Conservation (phyloP, 2,797 vertebrate genomes). For the Chaetodon trifasciatus region DNA sequence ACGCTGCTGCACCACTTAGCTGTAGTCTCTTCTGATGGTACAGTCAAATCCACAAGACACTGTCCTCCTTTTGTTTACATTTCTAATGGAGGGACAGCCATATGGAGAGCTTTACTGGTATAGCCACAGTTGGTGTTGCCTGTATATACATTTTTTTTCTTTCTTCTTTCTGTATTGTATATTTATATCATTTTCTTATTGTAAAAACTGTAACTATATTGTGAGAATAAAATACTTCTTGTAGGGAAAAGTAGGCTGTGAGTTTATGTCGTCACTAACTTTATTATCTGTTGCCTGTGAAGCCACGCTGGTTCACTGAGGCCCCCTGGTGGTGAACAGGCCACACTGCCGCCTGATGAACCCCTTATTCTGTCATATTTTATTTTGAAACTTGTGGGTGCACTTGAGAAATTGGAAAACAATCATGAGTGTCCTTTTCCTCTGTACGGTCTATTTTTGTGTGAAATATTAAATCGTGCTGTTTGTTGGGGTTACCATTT, state of each 20-base stretch:
- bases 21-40: constrained; percentile 41
- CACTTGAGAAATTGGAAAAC: not conserved
- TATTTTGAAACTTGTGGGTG: not conserved
- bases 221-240: constrained; percentile 78
- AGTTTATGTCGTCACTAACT: constrained; percentile 16
- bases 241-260: constrained; percentile 41
- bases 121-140: constrained; percentile 72
- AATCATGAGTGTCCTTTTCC: not conserved
- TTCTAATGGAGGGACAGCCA: constrained; percentile 67
- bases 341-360: not conserved
- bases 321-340: constrained; percentile 55
- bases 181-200: constrained; percentile 82
- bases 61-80: constrained; percentile 73
- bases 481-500: not conserved
- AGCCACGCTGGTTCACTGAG: not conserved
- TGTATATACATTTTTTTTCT: constrained; percentile 76
- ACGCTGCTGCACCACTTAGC: constrained; percentile 38
- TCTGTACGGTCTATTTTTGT: not conserved
- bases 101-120: constrained; percentile 52
- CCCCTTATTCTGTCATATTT: not conserved
- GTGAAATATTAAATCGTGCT: not conserved
- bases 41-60: constrained; percentile 39
- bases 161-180: constrained; percentile 71
- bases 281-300: constrained; percentile 2
- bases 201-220: constrained; percentile 73